Conservation (phyloP, 2,797 vertebrate species). For the Allobates femoralis region DNA sequence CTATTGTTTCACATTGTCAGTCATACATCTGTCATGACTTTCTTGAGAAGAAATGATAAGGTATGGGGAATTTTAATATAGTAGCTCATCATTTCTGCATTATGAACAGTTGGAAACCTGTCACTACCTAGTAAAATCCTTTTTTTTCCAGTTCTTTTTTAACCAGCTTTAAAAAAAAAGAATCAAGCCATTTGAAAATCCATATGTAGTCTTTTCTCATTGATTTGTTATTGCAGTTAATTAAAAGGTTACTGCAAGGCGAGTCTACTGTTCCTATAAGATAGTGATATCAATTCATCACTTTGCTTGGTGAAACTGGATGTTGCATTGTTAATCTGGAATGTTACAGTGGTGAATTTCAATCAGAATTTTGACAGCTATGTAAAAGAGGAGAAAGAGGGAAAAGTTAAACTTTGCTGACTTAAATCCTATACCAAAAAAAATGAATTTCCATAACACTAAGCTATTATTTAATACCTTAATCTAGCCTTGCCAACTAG, state of each 20-base stretch:
- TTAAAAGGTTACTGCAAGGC: slow-evolving; percentile 67
- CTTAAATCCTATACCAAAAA: slow-evolving; percentile 35
- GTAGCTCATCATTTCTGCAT: slow-evolving; percentile 52
- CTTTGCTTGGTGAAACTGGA: slow-evolving; percentile 64
- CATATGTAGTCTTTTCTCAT: slow-evolving; percentile 62
- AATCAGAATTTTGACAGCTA: slow-evolving; percentile 63
- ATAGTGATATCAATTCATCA: slow-evolving; percentile 69
- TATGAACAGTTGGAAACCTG: slow-evolving; percentile 63
- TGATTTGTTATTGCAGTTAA: slow-evolving; percentile 70
- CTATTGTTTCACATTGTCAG: slow-evolving; percentile 62
- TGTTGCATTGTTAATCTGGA: slow-evolving; percentile 70
- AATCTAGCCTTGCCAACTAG: not conserved
- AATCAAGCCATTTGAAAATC: slow-evolving; percentile 59
- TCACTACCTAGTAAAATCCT: slow-evolving; percentile 37
- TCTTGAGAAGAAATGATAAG: slow-evolving; percentile 60
- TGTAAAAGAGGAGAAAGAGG: slow-evolving; percentile 24
- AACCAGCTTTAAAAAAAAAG: slow-evolving; percentile 46
- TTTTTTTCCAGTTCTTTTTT: slow-evolving; percentile 58
- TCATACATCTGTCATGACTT: slow-evolving; percentile 60
- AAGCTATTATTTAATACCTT: not conserved
- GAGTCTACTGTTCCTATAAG: slow-evolving; percentile 68
- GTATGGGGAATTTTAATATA: slow-evolving; percentile 54
- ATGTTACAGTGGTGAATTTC: slow-evolving; percentile 68
- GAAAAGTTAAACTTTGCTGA: slow-evolving; percentile 31
- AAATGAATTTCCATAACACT: not conserved